phyloP scores from a whole-genome alignment of 2,113 vertebrate species.

The Nipponia nippon region DNA sequence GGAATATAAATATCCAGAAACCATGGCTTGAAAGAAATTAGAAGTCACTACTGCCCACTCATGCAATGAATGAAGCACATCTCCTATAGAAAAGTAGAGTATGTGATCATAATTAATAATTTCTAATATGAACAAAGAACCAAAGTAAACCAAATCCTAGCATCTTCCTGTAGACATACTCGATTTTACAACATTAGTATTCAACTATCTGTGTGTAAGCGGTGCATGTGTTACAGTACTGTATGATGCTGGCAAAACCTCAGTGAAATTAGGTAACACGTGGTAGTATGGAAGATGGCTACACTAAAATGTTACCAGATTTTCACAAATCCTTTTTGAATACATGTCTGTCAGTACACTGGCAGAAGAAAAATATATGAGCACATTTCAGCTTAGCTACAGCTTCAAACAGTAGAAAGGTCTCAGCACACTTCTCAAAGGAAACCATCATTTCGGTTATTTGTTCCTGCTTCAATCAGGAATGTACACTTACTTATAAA shows the following conservation, averaged over 20 bases:
- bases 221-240: accelerated
- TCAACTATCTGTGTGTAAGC: not conserved
- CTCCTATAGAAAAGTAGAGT: not conserved
- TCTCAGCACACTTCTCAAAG: not conserved
- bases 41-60: not conserved
- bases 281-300: not conserved
- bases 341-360: accelerated
- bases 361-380: not conserved
- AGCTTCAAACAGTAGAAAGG: not conserved
- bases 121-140: not conserved
- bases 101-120: not conserved
- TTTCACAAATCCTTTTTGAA: not conserved
- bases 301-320: not conserved
- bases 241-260: not conserved
- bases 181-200: accelerated
- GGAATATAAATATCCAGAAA: not conserved
- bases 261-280: accelerated
- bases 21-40: not conserved
- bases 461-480: not conserved
- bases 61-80: not conserved
- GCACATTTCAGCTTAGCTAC: not conserved
- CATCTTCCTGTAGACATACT: not conserved
- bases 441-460: not conserved
- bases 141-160: not conserved
- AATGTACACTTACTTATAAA: not conserved